Base-by-base conservation (phyloP, 2,888 invertebrate genomes). In the Eretmocerus hayati region DNA sequence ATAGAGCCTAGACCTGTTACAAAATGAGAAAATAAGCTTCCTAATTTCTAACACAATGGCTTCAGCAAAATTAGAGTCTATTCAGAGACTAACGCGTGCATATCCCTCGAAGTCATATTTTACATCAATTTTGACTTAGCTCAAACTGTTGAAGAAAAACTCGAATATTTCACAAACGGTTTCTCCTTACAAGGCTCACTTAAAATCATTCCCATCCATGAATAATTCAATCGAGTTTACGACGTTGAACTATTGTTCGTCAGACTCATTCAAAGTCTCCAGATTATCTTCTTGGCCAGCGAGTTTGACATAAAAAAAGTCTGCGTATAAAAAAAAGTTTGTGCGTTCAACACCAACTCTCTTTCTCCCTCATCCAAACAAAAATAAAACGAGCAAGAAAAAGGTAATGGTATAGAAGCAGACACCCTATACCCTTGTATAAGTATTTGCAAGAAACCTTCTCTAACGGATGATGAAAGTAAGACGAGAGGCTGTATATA, bases 141-240 rank as follows among this genome's bases (percentile, higher is more conserved):
- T n/a, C n/a, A n/a, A n/a, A n/a, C n/a, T n/a, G n/a, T n/a, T n/a
- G n/a, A n/a, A n/a, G n/a, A n/a, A n/a, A n/a, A n/a, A n/a, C n/a
- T n/a, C n/a, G n/a, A n/a, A n/a, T n/a, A n/a, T n/a, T n/a, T n/a
- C n/a, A n/a, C n/a, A n/a, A n/a, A n/a, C 26, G 11, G 26, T 6
- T 11, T 11, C 26, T 26, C 26, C 11, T 26, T 11, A 26, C 26
- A 26, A 26, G 26, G 11, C 26, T 26, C 11, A 9, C 11, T 26
- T 26, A 58, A 60, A 63, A 62, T 63, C 59, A 61, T 59, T 59
- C 55, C 49, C 20, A 32, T 21, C 40, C 38, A 58, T 63, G 59
- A 63, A 63, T 63, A 55, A 60, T 63, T 63, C 61, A 62, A 53
- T 42, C 50, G 51, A 57, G 54, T 59, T 62, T 59, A 59, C 61